Conservation (phyloP, 2,888 invertebrate genomes). For the Mayetiola destructor region DNA sequence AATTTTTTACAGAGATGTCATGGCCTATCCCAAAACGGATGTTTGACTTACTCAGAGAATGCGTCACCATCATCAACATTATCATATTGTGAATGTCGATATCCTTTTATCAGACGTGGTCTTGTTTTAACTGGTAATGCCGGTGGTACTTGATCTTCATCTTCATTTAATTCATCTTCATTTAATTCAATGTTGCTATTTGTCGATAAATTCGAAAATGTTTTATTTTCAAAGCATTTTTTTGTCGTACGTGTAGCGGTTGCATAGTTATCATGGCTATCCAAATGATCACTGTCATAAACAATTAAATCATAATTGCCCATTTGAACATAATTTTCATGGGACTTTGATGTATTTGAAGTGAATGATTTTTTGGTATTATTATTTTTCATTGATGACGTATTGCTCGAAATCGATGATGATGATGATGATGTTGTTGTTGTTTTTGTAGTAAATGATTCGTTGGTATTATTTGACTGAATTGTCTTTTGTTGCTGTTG, state of each 20-base stretch:
- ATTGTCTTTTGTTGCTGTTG: constrained; percentile 13
- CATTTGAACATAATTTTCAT: constrained; percentile 1
- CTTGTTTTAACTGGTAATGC: constrained; percentile 44
- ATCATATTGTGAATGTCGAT: constrained; percentile 55
- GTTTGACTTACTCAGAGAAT: constrained; percentile 31
- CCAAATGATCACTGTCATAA: not conserved
- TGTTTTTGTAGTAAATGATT: not conserved
- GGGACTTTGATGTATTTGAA: not conserved
- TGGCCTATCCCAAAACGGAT: too few species aligned
- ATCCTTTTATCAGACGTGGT: constrained; percentile 35
- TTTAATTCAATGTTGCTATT: constrained; percentile 16
- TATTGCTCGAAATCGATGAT: not conserved
- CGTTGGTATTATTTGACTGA: not conserved
- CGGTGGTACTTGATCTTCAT: constrained; percentile 35
- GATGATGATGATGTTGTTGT: not conserved
- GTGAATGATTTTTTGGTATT: not conserved
- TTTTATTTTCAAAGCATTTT: not conserved
- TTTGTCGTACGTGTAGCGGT: constrained; percentile 6
- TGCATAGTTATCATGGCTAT: not conserved
- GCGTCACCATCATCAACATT: constrained; percentile 45
- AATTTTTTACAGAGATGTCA: not conserved
- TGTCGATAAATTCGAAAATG: not conserved
- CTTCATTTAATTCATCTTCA: not conserved
- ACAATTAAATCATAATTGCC: not conserved
- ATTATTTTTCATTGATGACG: not conserved